These are phyloP conservation scores for Scaptomyza cyrtandrae DNA, from an alignment of 2,888 invertebrate species.

Conservation along the genomic window DNA sequence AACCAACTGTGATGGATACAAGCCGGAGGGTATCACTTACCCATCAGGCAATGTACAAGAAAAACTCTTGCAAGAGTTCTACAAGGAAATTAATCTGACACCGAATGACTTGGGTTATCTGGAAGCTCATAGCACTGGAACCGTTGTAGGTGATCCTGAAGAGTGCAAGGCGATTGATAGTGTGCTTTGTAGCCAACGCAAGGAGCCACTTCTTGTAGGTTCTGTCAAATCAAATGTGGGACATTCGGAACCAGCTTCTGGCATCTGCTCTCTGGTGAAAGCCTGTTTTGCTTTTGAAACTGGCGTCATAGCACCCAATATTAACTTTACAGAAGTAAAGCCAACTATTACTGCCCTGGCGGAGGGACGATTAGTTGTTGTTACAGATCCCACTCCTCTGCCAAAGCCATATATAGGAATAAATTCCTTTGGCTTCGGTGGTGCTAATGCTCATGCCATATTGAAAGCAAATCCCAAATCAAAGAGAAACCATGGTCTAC, in stretches of 20 bases:
- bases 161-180: slow-evolving; percentile 93
- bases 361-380: slow-evolving; percentile 88
- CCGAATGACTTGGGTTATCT: slow-evolving; percentile 90
- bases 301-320: slow-evolving; percentile 92
- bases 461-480: slow-evolving; percentile 72
- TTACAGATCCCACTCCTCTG: slow-evolving; percentile 90
- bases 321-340: slow-evolving; percentile 89
- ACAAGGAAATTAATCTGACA: slow-evolving; percentile 89
- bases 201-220: slow-evolving; percentile 92
- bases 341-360: slow-evolving; percentile 87
- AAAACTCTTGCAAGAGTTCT: slow-evolving; percentile 87
- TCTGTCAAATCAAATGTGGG: slow-evolving; percentile 98
- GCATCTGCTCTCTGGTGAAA: slow-evolving; percentile 93
- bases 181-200: slow-evolving; percentile 90
- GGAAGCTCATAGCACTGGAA: slow-evolving; percentile 95
- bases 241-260: slow-evolving; percentile 94
- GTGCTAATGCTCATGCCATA: slow-evolving; percentile 89
- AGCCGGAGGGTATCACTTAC: slow-evolving; percentile 89
- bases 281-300: slow-evolving; percentile 92
- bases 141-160: slow-evolving; percentile 95
- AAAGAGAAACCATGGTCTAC: slow-evolving; percentile 86
- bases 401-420: slow-evolving; percentile 91
- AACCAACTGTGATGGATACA: slow-evolving; percentile 92
- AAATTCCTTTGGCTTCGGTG: slow-evolving; percentile 97
- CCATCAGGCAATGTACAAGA: slow-evolving; percentile 88